A percentile compares a stretch with the other conserved stretches of the same genome.
Evolutionary conservation across 2,888 invertebrate species (phyloP).

Genomic region (Epinotia ramella): DNA sequence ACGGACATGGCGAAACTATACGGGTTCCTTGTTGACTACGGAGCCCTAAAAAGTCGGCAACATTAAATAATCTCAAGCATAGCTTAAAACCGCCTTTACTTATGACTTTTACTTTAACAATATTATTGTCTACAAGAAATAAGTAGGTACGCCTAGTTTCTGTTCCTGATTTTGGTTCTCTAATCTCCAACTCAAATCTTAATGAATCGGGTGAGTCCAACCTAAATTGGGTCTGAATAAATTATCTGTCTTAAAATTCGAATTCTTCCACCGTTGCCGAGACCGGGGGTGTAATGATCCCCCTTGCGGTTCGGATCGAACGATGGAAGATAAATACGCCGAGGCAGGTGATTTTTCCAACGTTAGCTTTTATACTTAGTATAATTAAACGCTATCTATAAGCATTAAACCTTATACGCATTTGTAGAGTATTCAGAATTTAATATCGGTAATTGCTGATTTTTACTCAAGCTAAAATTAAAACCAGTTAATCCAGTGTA

Average conservation of each 20-base stretch:
- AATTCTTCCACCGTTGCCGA: constrained; percentile 17
- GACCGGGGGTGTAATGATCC: constrained; percentile 13
- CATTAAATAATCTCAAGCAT: no score
- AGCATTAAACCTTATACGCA: not conserved
- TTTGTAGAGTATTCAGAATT: not conserved
- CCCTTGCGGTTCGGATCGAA: constrained; percentile 35
- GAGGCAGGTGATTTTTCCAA: constrained; percentile 12
- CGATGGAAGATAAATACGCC: constrained; percentile 17
- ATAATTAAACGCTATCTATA: constrained; percentile 9
- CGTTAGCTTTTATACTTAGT: constrained; percentile 34
- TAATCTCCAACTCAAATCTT: not conserved
- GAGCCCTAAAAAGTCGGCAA: no score
- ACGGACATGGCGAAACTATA: no score
- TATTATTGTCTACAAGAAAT: no score
- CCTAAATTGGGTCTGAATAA: constrained; percentile 38
- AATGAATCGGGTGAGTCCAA: constrained; percentile 27
- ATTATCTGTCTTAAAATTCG: constrained; percentile 25
- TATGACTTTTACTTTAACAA: no score
- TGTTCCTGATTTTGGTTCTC: not conserved
- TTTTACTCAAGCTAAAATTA: no score
- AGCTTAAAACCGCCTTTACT: no score
- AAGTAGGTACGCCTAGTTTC: no score
- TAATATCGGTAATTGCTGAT: not conserved
- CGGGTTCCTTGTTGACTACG: no score
- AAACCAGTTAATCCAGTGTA: no score